Base-by-base conservation (phyloP, 2,113 vertebrate genomes). In the Otolemur garnettii region DNA sequence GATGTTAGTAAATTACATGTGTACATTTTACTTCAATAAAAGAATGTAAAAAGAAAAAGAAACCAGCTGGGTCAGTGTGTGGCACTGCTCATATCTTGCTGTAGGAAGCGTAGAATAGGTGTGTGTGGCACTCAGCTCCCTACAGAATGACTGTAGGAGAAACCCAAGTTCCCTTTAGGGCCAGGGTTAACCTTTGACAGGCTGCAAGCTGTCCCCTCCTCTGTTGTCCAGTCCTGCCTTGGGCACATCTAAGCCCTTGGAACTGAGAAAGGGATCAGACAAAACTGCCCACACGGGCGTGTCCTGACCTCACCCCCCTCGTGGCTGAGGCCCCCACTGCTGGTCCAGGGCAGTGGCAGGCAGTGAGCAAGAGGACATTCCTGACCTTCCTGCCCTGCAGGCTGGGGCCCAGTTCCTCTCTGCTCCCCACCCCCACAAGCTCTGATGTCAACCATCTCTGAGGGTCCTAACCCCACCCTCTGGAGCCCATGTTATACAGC, bases 1-100 rank as follows among this genome's bases (percentile, higher is more conserved):
- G 62, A 26, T 64, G 22, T 64, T 64, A 64, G 22, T 64, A 64
- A 64, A 4, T 64, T 64, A 64, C 11, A 55, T 28, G 12, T 64
- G 62, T 28, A 64, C 28, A 64, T 64, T 64, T 64, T 64, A 28
- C 26, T 26, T 64, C 62, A 64, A 64, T 64, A 64, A 64, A 64
- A 13, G 26, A 28, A 28, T 64, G 26, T 64, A 28, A 64, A 28
- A 64, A 64, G 62, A 28, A 64, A 64, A 64, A 38, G 21, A 21
- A 15, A 5, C 17, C 64, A 45, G 42, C 0, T 0, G 6, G 59
- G 62, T 1, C 0, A 5, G 0, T 6, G 0, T 17, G 28, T 1
- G 10, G 3, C 57, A 5, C 0, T 0, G 19, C 14, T 22, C 24
- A 1, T 17, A 0, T 7, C 4, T 3, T 6, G 42, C 74, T 8